Percentiles rank a stretch among this genome's conserved stretches.
phyloP scores from a whole-genome alignment of 2,888 invertebrate species.

The Lasioglossum marginatum region DNA sequence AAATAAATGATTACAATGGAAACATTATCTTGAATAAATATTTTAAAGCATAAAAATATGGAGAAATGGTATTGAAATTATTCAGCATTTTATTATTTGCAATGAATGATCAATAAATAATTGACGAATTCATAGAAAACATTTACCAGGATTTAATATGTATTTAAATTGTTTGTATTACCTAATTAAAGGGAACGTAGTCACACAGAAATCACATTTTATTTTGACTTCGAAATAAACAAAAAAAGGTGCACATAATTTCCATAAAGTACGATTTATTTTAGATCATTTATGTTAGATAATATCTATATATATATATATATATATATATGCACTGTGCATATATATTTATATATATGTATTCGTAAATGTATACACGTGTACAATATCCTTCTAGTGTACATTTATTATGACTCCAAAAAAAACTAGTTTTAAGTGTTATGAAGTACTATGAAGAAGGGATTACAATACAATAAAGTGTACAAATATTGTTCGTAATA shows the following conservation, averaged over 20 bases:
- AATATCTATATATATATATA: slow-evolving; percentile 57
- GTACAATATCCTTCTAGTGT: slow-evolving; percentile 53
- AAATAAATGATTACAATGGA: not conserved
- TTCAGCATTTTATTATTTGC: not conserved
- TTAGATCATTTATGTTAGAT: slow-evolving; percentile 46
- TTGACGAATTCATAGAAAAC: not conserved
- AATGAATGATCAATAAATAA: slow-evolving; percentile 5
- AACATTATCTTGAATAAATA: not conserved
- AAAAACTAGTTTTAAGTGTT: slow-evolving; percentile 33
- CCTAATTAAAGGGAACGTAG: not conserved
- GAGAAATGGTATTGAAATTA: not conserved
- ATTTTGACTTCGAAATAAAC: slow-evolving; percentile 38
- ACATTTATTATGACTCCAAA: slow-evolving; percentile 47
- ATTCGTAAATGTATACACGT: slow-evolving; percentile 53
- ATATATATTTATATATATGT: slow-evolving; percentile 60
- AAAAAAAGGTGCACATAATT: slow-evolving; percentile 59
- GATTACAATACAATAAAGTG: slow-evolving; percentile 45
- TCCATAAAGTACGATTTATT: slow-evolving; percentile 63
- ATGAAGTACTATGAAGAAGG: slow-evolving; percentile 25
- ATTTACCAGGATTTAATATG: not conserved
- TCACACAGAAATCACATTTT: not conserved
- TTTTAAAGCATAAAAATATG: not conserved
- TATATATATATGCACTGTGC: slow-evolving; percentile 51
- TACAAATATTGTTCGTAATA: slow-evolving; percentile 54
- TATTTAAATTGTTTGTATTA: not conserved